Base-by-base conservation (phyloP, 92 coral and sea anemone genomes). In the Parazoanthus swiftii region DNA sequence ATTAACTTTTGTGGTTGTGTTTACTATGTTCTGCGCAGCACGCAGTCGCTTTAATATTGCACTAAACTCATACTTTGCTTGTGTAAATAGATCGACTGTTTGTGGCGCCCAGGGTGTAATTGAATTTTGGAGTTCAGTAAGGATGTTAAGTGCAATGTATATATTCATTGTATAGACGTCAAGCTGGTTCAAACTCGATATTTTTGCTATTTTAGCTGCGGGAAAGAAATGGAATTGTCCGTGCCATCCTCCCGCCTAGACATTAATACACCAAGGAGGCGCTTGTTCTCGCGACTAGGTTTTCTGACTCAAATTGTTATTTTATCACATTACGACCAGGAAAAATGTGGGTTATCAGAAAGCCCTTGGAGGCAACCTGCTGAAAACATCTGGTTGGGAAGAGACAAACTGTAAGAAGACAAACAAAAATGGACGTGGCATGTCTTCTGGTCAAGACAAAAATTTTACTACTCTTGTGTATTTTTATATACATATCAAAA, bases 1-100 rank as follows among this genome's bases (percentile, higher is more conserved):
- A 84, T 84, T 84, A 84, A 84, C 87, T 84, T 84, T 84, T 84
- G 79, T 84, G 87, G 87, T 72, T 84, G 79, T 84, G 79, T 84
- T 84, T 84, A 71, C 87, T 84, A 29, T 84, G 16, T 48, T 71
- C 13, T 8, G 11, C 87, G 14, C 87, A 84, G 87, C 87, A 70
- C 67, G 87, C 29, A 26, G 21, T 73, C 65, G 21, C 79, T 79
- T 84, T 48, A 46, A 84, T 70, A 84, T 84, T 84, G 79, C 79
- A 70, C 72, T 72, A 84, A 84, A 72, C 18, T 48, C 87, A 71
- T 70, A 56, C 66, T 73, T 50, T 33, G 21, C 79, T 48, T 70
- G 21, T 70, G 77, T 84, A 84, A 84, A 71, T 58, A 84, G 71
- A 70, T 84, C 70, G 38, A 42, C 56, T 65, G 86, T 82, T 58